Conservation (phyloP, 2,797 vertebrate species). For the Girardinus metallicus region DNA sequence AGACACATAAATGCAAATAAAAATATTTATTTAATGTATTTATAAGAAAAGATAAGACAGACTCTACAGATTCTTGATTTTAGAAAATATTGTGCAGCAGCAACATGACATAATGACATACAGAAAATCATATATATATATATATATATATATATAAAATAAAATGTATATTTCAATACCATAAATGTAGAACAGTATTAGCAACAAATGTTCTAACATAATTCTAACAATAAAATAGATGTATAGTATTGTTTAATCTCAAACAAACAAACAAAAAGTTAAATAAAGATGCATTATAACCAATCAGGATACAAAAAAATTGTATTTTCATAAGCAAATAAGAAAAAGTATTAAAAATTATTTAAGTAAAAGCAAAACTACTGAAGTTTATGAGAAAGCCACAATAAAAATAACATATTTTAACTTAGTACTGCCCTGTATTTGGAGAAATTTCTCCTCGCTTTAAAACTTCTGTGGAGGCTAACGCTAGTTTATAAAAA, state of each 20-base stretch:
- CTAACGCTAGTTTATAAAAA: conserved; percentile 8
- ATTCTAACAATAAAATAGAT: neutral
- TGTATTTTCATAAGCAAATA: neutral
- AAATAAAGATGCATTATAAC: neutral
- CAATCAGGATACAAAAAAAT: neutral
- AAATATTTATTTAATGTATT: neutral
- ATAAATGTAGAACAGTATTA: too few species aligned
- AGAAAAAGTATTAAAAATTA: neutral
- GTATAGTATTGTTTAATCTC: neutral
- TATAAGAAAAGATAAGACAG: neutral
- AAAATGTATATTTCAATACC: too few species aligned
- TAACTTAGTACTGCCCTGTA: neutral
- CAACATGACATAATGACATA: too few species aligned
- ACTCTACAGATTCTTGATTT: neutral
- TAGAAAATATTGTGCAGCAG: neutral
- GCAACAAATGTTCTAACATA: neutral
- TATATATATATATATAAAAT: too few species aligned
- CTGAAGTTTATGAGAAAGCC: neutral
- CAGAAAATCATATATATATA: too few species aligned
- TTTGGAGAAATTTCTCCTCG: neutral
- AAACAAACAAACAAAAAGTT: neutral
- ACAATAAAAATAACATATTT: neutral
- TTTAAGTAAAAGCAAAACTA: neutral
- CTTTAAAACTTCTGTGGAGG: neutral
- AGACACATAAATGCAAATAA: neutral